Evolutionary conservation across 2,888 invertebrate species (phyloP).

Genomic region (Parnassius smintheus): DNA sequence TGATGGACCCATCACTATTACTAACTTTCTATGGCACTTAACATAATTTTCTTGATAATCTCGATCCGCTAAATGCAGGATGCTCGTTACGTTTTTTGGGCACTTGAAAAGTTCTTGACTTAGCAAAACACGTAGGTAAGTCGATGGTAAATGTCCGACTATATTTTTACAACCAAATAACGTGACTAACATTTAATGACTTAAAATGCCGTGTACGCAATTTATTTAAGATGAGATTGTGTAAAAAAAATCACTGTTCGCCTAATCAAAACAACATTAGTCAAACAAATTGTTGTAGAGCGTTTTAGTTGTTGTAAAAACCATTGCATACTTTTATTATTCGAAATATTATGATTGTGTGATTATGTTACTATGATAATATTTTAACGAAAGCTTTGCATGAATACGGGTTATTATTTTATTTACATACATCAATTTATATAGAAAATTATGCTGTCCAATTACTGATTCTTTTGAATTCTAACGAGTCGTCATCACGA

Average conservation of each 20-base stretch:
- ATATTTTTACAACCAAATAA: slow-evolving; percentile 47
- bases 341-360: not conserved
- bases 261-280: slow-evolving; percentile 76
- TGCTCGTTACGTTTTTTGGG: slow-evolving; percentile 39
- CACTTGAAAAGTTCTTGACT: slow-evolving; percentile 40
- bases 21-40: slow-evolving; percentile 8
- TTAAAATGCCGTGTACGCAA: slow-evolving; percentile 33
- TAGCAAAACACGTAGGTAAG: slow-evolving; percentile 39
- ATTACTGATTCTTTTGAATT: slow-evolving; percentile 34
- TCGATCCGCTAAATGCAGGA: slow-evolving; percentile 33
- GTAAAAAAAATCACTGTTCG: slow-evolving; percentile 61
- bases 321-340: not conserved
- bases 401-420: not conserved
- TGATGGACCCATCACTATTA: slow-evolving; percentile 23
- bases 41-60: slow-evolving; percentile 18
- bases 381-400: not conserved
- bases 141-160: slow-evolving; percentile 51
- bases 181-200: slow-evolving; percentile 46
- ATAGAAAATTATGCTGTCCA: slow-evolving; percentile 33
- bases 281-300: slow-evolving; percentile 49
- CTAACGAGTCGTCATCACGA: slow-evolving; percentile 18
- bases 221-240: slow-evolving; percentile 45
- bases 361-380: not conserved
- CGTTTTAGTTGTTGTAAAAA: slow-evolving; percentile 41
- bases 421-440: not conserved